Percentiles rank a stretch among this genome's conserved stretches.
Evolutionary conservation across 2,113 vertebrate genomes (phyloP).

Genomic region (Strigops habroptila): DNA sequence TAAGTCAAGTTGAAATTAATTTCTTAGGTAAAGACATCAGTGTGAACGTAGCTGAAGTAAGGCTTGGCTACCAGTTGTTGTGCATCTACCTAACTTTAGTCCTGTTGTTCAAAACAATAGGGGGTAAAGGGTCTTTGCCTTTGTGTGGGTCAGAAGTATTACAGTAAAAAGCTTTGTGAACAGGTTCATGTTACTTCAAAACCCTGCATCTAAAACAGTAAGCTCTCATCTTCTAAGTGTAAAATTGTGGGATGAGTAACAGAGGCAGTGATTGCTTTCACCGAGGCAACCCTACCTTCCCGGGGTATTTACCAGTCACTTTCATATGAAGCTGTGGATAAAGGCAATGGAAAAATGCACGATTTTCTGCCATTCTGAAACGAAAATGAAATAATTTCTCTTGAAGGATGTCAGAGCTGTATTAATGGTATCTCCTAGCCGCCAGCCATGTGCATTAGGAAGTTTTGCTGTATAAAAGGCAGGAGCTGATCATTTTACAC

Average conservation of each 20-base stretch:
- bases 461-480: background rate
- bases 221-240: accelerated
- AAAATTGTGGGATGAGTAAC: accelerated
- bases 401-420: accelerated
- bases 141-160: accelerated
- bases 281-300: accelerated
- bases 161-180: no score
- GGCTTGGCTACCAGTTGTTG: background rate
- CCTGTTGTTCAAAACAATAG: accelerated
- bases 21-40: accelerated
- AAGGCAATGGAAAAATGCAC: accelerated
- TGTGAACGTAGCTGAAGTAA: accelerated
- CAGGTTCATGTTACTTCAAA: no score
- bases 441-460: no score
- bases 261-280: accelerated
- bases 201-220: background rate
- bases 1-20: background rate
- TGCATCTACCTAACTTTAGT: accelerated
- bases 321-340: accelerated
- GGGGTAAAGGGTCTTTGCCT: accelerated
- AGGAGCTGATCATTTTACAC: background rate
- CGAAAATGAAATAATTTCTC: accelerated
- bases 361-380: accelerated
- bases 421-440: accelerated
- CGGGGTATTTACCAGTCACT: accelerated